Conservation (phyloP, 2,888 invertebrate species). For the Mesorhabditis belari region DNA sequence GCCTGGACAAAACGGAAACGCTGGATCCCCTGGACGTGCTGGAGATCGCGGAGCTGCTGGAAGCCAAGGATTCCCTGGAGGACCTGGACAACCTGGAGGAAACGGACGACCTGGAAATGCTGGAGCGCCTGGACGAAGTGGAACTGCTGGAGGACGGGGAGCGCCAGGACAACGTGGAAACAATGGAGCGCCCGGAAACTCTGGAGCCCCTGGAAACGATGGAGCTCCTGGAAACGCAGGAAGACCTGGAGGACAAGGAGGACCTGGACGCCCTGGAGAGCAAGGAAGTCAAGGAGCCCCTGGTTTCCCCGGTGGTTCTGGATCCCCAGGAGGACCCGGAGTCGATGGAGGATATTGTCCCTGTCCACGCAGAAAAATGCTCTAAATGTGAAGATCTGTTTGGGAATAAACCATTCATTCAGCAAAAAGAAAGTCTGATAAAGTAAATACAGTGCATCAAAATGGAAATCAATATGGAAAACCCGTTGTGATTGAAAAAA, state of each 20-base stretch:
- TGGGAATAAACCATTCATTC: neutral
- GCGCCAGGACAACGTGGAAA: conserved; percentile 21
- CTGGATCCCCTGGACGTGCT: conserved; percentile 17
- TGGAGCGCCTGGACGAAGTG: conserved; percentile 19
- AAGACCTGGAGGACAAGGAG: conserved; percentile 12
- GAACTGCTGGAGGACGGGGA: conserved; percentile 26
- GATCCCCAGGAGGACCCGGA: conserved; percentile 13
- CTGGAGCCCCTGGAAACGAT: conserved; percentile 22
- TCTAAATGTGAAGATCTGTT: neutral
- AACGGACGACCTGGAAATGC: conserved; percentile 21
- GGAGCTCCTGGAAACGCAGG: conserved; percentile 22
- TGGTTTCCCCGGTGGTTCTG: conserved; percentile 10
- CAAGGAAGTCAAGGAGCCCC: conserved; percentile 7
- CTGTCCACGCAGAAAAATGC: conserved; percentile 4
- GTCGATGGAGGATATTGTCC: conserved; percentile 8
- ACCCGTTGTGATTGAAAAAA: too few relatives aligned
- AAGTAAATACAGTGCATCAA: neutral
- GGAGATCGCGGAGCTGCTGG: conserved; percentile 23
- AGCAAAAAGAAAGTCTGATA: neutral
- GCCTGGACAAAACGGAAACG: conserved; percentile 21
- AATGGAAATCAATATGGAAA: neutral
- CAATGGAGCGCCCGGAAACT: conserved; percentile 22
- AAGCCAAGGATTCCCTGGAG: conserved; percentile 22
- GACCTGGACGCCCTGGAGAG: conserved; percentile 4
- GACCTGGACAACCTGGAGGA: conserved; percentile 19